These are phyloP conservation scores for Apocrypta bakeri DNA, from an alignment of 1,140 invertebrate species.

Conservation along the genomic window DNA sequence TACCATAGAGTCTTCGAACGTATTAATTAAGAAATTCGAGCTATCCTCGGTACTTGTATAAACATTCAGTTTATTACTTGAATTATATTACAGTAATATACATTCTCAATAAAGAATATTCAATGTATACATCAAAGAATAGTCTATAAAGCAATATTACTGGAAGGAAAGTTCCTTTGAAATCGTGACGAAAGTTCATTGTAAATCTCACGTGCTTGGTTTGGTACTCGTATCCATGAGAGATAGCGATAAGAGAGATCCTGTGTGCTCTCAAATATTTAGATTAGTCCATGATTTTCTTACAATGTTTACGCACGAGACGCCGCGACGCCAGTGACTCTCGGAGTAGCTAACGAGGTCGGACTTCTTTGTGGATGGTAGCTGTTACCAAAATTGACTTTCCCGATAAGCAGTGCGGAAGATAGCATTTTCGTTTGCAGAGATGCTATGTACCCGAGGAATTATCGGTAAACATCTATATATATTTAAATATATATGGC, in stretches of 20 bases:
- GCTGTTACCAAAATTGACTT: conserved; percentile 22
- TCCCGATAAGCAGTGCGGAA: not conserved
- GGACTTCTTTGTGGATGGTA: not conserved
- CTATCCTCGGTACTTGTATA: too few relatives aligned
- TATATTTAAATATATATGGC: not conserved
- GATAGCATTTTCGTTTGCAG: not conserved
- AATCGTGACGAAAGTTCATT: conserved; percentile 71
- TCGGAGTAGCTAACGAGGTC: conserved; percentile 27
- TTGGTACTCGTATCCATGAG: not conserved
- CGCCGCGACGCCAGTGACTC: not conserved
- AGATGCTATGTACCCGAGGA: too few relatives aligned
- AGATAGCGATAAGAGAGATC: conserved; percentile 50
- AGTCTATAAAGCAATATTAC: too few relatives aligned
- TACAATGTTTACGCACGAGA: conserved; percentile 51
- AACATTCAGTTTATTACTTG: too few relatives aligned
- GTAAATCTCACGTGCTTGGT: conserved; percentile 70
- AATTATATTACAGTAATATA: too few relatives aligned
- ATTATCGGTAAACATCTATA: not conserved
- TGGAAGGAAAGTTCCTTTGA: conserved; percentile 65
- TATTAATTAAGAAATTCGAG: too few relatives aligned
- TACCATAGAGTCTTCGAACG: too few relatives aligned
- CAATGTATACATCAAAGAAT: too few relatives aligned
- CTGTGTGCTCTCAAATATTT: conserved; percentile 68
- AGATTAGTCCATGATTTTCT: conserved; percentile 65
- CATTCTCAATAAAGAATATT: too few relatives aligned